Evolutionary conservation across 2,113 vertebrate species (phyloP).

Genomic region (Nerophis lumbriciformis): DNA sequence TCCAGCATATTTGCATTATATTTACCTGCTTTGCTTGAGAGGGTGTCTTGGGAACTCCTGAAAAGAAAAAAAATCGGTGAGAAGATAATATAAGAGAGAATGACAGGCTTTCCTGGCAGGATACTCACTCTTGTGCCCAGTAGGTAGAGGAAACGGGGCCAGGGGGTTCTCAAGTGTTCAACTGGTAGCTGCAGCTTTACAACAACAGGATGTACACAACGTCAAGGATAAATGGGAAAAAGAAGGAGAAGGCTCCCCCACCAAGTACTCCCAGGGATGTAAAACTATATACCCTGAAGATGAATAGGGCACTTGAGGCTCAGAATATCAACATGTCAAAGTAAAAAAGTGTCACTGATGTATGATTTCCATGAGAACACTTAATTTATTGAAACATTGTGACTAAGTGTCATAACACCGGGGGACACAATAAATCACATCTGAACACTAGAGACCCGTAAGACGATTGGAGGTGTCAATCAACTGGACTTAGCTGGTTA

Average conservation of each 20-base stretch:
- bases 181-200: slow-evolving; percentile 30
- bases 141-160: slow-evolving; percentile 48
- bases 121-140: slow-evolving; percentile 59
- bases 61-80: slow-evolving; percentile 25
- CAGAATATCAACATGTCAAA: slow-evolving; percentile 13
- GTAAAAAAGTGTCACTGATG: background rate
- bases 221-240: slow-evolving; percentile 38
- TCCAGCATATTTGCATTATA: too few relatives aligned
- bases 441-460: background rate
- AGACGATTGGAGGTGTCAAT: background rate
- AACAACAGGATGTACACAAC: slow-evolving; percentile 67
- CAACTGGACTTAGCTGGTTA: background rate
- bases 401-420: slow-evolving; percentile 1
- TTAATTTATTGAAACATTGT: slow-evolving; percentile 16
- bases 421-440: background rate
- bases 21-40: slow-evolving; percentile 1
- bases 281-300: slow-evolving; percentile 25
- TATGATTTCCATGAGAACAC: background rate
- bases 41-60: slow-evolving; percentile 9
- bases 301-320: slow-evolving; percentile 14
- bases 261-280: slow-evolving; percentile 21
- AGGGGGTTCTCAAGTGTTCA: slow-evolving; percentile 16
- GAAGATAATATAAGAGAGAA: slow-evolving; percentile 40
- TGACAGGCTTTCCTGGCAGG: slow-evolving; percentile 67
- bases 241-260: slow-evolving; percentile 29